Percentiles rank a stretch among this genome's conserved stretches.
Conservation (phyloP, 2,113 vertebrate genomes). For the Ceratotherium simum region DNA sequence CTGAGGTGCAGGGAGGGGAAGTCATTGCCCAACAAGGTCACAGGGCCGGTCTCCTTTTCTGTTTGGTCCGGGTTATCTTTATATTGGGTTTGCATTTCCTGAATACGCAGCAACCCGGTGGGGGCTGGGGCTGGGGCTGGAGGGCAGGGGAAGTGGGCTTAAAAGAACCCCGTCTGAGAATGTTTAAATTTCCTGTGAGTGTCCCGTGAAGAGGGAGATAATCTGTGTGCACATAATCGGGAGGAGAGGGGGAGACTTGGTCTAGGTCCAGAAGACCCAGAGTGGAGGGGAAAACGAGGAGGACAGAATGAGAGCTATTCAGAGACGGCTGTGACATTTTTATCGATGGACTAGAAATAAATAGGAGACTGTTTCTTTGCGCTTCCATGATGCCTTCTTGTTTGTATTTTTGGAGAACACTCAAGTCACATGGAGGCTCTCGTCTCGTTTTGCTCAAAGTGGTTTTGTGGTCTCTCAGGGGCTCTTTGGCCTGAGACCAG, state of each 20-base stretch:
- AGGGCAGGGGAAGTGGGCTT: constrained; percentile 72
- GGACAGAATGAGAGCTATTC: not conserved
- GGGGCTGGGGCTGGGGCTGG: constrained; percentile 18
- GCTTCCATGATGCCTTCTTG: not conserved
- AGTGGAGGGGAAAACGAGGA: not conserved
- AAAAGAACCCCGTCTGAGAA: constrained; percentile 57
- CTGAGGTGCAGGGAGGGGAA: constrained; percentile 52
- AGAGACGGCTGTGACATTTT: not conserved
- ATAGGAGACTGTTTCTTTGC: not conserved
- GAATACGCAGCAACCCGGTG: constrained; percentile 12
- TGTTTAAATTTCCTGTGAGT: constrained; percentile 73
- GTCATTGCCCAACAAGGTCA: constrained; percentile 55
- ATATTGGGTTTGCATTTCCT: constrained; percentile 77
- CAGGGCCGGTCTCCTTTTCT: constrained; percentile 57
- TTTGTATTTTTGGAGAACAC: not conserved
- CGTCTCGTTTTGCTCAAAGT: no score
- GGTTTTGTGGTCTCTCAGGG: not conserved
- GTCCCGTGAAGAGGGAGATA: constrained; percentile 50
- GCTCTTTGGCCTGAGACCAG: not conserved
- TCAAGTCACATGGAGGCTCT: not conserved
- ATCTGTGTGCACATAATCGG: not conserved
- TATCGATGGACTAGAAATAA: not conserved
- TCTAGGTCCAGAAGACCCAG: not conserved
- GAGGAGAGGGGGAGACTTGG: not conserved
- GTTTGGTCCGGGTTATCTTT: constrained; percentile 65